These are phyloP conservation scores for Microcebus murinus DNA, from an alignment of 2,113 vertebrate species.

Conservation along the genomic window DNA sequence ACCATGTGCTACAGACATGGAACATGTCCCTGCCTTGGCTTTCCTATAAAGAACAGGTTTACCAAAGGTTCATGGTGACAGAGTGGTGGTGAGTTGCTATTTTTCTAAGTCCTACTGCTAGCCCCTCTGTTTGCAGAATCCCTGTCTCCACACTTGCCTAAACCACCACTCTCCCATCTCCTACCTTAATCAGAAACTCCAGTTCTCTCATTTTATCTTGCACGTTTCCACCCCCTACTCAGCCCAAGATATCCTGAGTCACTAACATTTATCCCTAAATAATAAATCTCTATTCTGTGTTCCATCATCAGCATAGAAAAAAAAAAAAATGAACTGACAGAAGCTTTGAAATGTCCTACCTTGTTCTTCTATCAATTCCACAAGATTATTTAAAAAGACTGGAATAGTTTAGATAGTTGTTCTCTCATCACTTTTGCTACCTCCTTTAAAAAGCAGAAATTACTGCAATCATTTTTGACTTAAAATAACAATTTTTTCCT, in stretches of 20 bases:
- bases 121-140: neutral
- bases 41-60: neutral
- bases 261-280: neutral
- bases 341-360: neutral
- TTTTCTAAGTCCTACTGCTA: neutral
- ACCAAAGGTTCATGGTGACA: neutral
- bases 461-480: neutral
- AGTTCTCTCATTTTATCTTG: neutral
- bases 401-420: neutral
- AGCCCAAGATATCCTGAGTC: neutral
- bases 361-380: neutral
- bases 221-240: neutral
- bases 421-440: neutral
- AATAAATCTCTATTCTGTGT: slow-evolving; percentile 2
- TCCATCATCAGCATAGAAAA: neutral
- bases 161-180: neutral
- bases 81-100: neutral
- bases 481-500: neutral
- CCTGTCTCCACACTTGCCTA: neutral
- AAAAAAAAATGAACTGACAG: slow-evolving; percentile 1
- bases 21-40: neutral
- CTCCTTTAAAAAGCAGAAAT: neutral
- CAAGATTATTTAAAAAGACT: neutral
- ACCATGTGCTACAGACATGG: neutral
- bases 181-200: neutral